Conservation (phyloP, 2,113 vertebrate genomes). For the Chlorodrepanis virens region DNA sequence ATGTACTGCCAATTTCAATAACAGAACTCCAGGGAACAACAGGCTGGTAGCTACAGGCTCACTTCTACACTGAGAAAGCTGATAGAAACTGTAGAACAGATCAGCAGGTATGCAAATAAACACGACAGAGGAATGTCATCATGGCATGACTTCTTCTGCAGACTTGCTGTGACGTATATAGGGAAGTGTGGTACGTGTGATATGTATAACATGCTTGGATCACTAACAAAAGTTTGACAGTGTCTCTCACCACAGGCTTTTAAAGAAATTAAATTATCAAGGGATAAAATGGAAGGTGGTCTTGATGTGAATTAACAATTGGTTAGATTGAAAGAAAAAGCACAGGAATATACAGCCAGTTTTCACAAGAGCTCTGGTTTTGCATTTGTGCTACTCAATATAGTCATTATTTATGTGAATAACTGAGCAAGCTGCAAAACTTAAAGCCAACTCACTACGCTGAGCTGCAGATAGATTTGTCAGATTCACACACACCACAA, state of each 20-base stretch:
- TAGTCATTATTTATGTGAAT: neutral
- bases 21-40: neutral
- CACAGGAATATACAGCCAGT: neutral
- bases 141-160: neutral
- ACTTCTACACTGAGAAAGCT: neutral
- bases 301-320: neutral
- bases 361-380: neutral
- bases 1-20: neutral
- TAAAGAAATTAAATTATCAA: constrained; percentile 17
- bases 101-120: neutral
- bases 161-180: neutral
- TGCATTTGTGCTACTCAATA: neutral
- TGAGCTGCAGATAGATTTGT: neutral
- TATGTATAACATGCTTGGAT: neutral
- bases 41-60: neutral
- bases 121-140: neutral
- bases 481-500: neutral
- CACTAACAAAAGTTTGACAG: neutral
- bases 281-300: neutral
- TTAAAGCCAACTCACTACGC: neutral
- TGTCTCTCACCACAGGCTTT: neutral
- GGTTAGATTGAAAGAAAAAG: neutral
- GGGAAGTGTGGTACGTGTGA: neutral
- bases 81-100: neutral
- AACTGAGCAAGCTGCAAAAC: neutral